A percentile compares a stretch with the other conserved stretches of the same genome.
phyloP scores from a whole-genome alignment of 2,113 vertebrate genomes.

The Microtus oregoni region DNA sequence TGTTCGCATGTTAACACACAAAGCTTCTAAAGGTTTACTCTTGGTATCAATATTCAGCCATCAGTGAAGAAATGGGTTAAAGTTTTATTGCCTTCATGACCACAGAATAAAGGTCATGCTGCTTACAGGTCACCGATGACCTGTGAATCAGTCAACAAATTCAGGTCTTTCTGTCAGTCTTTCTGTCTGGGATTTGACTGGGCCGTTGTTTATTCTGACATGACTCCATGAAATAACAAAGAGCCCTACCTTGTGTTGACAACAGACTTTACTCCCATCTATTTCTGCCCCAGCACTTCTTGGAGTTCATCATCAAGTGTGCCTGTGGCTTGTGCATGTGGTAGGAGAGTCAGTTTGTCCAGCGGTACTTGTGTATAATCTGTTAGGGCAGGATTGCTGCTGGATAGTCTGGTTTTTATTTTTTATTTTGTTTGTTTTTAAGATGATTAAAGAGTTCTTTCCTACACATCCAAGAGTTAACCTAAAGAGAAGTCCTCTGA shows the following conservation, averaged over 20 bases:
- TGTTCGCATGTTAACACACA: constrained; percentile 25
- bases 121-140: not conserved
- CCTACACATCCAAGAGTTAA: not conserved
- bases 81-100: not conserved
- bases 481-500: constrained; percentile 11
- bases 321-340: not conserved
- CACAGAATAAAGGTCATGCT: constrained; percentile 3
- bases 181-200: not conserved
- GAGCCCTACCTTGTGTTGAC: not conserved
- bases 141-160: constrained; percentile 20
- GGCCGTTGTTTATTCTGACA: not conserved
- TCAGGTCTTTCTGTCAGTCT: not conserved
- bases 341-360: not conserved
- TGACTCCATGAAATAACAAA: constrained; percentile 15
- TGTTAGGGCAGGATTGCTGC: not conserved
- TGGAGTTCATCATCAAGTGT: not conserved
- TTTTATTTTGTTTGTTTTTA: constrained; percentile 11
- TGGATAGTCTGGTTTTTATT: not conserved
- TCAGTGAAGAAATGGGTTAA: constrained; percentile 44
- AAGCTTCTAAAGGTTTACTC: not conserved
- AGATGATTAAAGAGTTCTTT: constrained; percentile 6
- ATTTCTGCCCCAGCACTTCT: not conserved
- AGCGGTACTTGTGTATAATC: not conserved
- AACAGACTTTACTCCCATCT: not conserved
- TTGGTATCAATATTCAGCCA: not conserved